Conservation (phyloP, 2,113 vertebrate species). For the Rousettus leschenaultii region DNA sequence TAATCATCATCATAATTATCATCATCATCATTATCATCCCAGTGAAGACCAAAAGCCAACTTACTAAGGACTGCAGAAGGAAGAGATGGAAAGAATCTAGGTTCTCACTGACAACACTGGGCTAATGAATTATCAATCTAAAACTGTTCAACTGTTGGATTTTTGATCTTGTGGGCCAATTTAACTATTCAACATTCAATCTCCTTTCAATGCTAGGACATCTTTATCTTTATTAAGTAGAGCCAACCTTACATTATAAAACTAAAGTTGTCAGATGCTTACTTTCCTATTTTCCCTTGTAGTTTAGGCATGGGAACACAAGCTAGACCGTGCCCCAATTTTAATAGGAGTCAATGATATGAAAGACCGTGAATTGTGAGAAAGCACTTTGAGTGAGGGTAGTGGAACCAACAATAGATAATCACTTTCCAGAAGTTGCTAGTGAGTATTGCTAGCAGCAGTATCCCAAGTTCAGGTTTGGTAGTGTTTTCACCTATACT, state of each 20-base stretch:
- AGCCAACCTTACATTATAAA: neutral
- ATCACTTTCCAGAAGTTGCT: neutral
- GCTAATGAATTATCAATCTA: neutral
- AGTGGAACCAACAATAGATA: neutral
- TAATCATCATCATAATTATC: neutral
- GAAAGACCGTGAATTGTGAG: neutral
- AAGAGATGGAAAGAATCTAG: neutral
- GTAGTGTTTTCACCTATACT: neutral
- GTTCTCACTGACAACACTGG: neutral
- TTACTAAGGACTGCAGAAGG: neutral
- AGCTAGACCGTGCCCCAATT: neutral
- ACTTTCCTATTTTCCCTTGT: neutral
- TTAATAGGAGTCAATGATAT: neutral
- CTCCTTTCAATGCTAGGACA: neutral
- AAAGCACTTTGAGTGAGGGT: accelerated
- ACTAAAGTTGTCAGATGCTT: neutral
- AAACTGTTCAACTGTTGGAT: neutral
- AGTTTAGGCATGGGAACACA: neutral
- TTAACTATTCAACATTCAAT: neutral
- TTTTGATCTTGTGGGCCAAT: neutral
- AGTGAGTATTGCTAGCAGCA: neutral
- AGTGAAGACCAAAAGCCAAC: neutral
- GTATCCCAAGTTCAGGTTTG: neutral
- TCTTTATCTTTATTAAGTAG: neutral
- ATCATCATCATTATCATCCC: neutral